phyloP scores from a whole-genome alignment of 2,113 vertebrate genomes.

The Vulpes lagopus region DNA sequence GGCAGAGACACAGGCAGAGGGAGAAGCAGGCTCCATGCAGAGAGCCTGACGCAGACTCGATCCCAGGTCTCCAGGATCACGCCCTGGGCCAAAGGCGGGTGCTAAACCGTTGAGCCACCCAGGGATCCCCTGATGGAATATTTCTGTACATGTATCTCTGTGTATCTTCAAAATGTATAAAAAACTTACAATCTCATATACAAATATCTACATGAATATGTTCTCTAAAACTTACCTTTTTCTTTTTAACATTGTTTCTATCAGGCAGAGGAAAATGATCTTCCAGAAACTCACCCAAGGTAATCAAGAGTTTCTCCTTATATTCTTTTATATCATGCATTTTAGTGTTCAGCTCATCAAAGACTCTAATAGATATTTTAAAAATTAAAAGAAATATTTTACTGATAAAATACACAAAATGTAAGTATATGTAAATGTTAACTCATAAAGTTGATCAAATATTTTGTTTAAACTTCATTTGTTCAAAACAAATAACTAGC shows the following conservation, averaged over 20 bases:
- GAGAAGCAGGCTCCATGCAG: no score
- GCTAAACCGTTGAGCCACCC: no score
- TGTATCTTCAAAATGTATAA: not conserved
- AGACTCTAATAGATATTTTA: not conserved
- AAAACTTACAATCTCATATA: not conserved
- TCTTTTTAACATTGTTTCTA: slow-evolving; percentile 67
- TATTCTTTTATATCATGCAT: slow-evolving; percentile 34
- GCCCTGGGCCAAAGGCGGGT: no score
- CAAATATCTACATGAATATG: not conserved
- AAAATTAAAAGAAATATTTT: slow-evolving; percentile 69
- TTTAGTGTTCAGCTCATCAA: slow-evolving; percentile 76
- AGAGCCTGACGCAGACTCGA: no score
- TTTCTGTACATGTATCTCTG: not conserved
- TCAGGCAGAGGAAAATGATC: slow-evolving; percentile 86
- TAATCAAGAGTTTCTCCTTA: slow-evolving; percentile 79
- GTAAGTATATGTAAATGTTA: not conserved
- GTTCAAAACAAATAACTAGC: slow-evolving; percentile 40
- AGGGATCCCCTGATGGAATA: not conserved
- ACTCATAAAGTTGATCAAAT: slow-evolving; percentile 51
- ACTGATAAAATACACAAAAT: not conserved
- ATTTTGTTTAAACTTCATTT: slow-evolving; percentile 47
- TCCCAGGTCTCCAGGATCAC: no score
- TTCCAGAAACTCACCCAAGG: slow-evolving; percentile 83
- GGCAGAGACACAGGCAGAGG: no score
- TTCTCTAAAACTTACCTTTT: slow-evolving; percentile 81